phyloP scores from a whole-genome alignment of 2,797 vertebrate species.

The Eulemur rubriventer region DNA sequence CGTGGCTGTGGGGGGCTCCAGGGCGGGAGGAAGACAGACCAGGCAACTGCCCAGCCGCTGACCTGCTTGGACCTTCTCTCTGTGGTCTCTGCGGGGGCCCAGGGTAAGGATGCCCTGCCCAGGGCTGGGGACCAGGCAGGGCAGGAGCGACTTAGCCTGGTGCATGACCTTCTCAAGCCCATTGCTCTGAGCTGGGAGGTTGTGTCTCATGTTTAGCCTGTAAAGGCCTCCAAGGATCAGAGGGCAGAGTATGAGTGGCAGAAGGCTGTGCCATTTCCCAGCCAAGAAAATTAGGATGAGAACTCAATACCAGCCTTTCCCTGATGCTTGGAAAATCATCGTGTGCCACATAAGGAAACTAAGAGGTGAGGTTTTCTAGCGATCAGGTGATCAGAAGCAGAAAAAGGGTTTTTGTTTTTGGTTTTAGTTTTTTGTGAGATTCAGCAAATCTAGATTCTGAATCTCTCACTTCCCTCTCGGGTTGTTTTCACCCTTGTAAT shows the following conservation, averaged over 20 bases:
- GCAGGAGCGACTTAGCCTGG: neutral
- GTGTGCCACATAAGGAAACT: neutral
- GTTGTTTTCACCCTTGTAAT: neutral
- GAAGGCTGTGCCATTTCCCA: neutral
- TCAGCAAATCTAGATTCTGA: neutral
- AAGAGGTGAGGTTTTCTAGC: neutral
- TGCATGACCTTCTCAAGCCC: neutral
- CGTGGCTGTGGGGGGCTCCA: neutral
- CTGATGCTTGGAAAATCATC: slow-evolving; percentile 3
- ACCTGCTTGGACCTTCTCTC: neutral
- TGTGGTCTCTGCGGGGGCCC: neutral
- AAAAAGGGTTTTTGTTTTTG: neutral
- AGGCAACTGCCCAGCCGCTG: neutral
- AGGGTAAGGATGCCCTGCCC: neutral
- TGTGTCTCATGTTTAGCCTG: neutral
- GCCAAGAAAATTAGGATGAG: neutral
- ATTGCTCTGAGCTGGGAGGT: neutral
- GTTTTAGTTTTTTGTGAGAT: neutral
- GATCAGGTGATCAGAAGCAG: neutral
- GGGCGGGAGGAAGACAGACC: neutral
- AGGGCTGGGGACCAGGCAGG: too few relatives aligned
- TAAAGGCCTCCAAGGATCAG: neutral
- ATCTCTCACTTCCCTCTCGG: neutral
- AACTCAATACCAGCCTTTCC: neutral
- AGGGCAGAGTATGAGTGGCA: neutral